Conservation (phyloP, 2,113 vertebrate species). For the Neotragus pygmaeus region DNA sequence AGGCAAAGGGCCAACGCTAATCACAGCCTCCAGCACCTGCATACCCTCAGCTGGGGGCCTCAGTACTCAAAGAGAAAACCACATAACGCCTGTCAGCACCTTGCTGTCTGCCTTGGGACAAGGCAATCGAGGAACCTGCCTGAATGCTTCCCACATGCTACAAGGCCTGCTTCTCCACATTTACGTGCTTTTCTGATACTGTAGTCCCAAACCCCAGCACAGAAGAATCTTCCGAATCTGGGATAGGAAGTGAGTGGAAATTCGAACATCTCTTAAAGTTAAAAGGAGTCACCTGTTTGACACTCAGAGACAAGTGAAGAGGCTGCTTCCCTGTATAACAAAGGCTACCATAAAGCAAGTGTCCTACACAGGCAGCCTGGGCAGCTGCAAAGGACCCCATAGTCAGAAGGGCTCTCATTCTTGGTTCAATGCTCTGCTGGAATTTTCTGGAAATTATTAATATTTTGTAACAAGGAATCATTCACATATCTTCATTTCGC, state of each 20-base stretch:
- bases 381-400: not conserved
- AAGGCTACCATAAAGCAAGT: not conserved
- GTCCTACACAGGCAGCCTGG: not conserved
- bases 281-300: not conserved
- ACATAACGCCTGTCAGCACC: slow-evolving; percentile 65
- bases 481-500: not conserved
- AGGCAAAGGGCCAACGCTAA: slow-evolving; percentile 67
- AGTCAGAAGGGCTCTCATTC: not conserved
- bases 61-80: slow-evolving; percentile 48
- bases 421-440: not conserved
- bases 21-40: slow-evolving; percentile 68
- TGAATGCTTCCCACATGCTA: slow-evolving; percentile 65
- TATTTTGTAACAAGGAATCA: not conserved
- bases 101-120: slow-evolving; percentile 43
- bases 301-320: not conserved
- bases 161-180: not conserved
- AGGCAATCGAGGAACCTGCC: slow-evolving; percentile 50
- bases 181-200: slow-evolving; percentile 16
- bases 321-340: not conserved
- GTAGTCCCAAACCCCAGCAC: not conserved
- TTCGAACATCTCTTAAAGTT: not conserved
- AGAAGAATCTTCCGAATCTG: slow-evolving; percentile 50
- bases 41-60: slow-evolving; percentile 65
- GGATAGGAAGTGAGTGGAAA: not conserved
- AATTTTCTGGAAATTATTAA: not conserved